These are phyloP conservation scores for Tipula unca DNA, from an alignment of 2,888 invertebrate genomes.

Conservation along the genomic window DNA sequence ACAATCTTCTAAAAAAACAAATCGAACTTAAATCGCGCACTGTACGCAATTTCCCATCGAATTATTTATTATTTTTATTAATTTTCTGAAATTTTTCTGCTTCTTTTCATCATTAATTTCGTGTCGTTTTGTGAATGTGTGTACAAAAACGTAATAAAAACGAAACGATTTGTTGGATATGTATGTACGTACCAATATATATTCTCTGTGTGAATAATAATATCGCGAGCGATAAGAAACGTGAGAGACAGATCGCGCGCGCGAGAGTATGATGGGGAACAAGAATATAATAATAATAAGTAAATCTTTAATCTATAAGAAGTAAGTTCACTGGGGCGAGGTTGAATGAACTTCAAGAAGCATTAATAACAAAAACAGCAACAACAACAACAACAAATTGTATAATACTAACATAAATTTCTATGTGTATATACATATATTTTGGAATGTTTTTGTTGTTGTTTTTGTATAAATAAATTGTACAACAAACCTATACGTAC, in stretches of 20 bases:
- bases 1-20: background rate
- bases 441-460: background rate
- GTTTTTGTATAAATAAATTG: background rate
- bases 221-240: background rate
- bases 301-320: conserved; percentile 15
- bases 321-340: conserved; percentile 42
- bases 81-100: background rate
- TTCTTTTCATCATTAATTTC: background rate
- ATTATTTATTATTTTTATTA: background rate
- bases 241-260: background rate
- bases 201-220: background rate
- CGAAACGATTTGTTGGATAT: background rate
- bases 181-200: background rate
- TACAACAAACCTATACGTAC: no score
- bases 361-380: background rate
- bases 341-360: conserved; percentile 38
- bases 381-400: background rate
- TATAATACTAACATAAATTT: conserved; percentile 8
- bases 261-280: background rate
- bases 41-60: background rate
- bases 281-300: background rate
- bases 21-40: background rate
- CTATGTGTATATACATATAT: background rate
- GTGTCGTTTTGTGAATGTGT: background rate
- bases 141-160: background rate